Base-by-base conservation (phyloP, 1,140 invertebrate species). In the Ceratina japonica region DNA sequence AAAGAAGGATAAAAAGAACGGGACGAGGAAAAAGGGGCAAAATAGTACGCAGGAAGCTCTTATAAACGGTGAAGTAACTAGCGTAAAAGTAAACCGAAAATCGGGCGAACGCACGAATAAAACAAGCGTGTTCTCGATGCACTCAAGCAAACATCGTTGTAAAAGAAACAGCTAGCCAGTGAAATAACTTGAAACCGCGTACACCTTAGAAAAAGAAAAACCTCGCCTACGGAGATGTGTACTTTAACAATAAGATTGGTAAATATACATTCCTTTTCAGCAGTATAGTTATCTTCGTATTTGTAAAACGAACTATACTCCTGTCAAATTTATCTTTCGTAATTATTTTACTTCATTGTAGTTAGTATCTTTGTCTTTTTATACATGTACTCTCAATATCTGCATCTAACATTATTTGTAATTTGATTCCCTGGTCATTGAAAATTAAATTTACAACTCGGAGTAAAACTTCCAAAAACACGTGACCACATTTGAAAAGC, bases 51-150 rank as follows among this genome's bases (percentile, higher is more conserved):
- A 16, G 13, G 31, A n/a, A 20, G 18, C 24, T 69, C 18, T 69
- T 56, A 56, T 15, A 20, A 73, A 31, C 37, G 18, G 18, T 18
- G n/a, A n/a, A 24, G 8, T 37, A 16, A 31, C 22, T 10, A 8
- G 22, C 10, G 10, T 69, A 52, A 69, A 76, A 70, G 15, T 69
- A 15, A 49, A 70, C 74, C 56, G 18, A 70, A 76, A 76, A 76
- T 76, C 54, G 56, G 8, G 56, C 18, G 3, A 52, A 49, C 15
- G 44, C 18, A 20, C 2, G 56, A 61, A 52, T 31, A 51, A 59
- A 76, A 76, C 22, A 37, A 69, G 5, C 22, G 0, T 27, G 16
- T 24, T 16, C 22, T 37, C 22, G 54, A 12, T 24, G 18, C 18
- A 4, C 49, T 51, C 5, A 18, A 10, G 13, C 7, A 49, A 58